Conservation (phyloP, 2,113 vertebrate species). For the Muntiacus muntjak region DNA sequence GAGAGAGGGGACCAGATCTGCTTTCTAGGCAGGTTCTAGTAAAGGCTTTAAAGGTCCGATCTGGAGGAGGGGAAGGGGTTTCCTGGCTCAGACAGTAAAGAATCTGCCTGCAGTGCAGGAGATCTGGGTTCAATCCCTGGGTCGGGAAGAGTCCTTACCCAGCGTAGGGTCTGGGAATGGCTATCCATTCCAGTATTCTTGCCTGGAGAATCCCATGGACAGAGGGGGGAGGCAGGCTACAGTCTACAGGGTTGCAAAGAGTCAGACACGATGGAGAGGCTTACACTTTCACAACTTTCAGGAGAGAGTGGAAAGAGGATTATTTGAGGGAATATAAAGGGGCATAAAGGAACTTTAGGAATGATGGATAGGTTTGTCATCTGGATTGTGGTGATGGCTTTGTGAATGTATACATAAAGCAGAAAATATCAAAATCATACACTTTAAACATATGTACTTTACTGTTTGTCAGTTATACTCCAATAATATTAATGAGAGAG, state of each 20-base stretch:
- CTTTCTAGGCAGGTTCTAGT: background rate
- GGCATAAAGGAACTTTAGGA: background rate
- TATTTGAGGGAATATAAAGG: background rate
- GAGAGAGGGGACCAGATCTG: background rate
- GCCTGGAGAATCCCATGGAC: background rate
- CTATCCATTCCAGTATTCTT: background rate
- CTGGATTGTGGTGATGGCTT: background rate
- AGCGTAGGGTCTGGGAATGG: background rate
- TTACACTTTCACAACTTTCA: background rate
- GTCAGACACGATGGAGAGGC: background rate
- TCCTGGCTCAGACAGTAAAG: background rate
- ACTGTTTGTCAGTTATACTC: background rate
- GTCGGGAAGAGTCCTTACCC: background rate
- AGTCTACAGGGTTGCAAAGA: background rate
- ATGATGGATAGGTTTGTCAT: background rate
- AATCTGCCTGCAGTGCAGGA: background rate
- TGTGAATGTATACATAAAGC: background rate
- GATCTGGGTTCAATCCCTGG: background rate
- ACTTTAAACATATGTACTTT: background rate
- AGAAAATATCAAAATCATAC: background rate
- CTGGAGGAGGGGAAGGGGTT: background rate
- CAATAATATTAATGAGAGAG: background rate
- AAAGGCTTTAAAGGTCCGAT: background rate
- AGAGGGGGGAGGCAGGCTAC: rapidly evolving
- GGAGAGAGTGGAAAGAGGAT: background rate